Base-by-base conservation (phyloP, 2,888 invertebrate genomes). In the Tuberolachnus salignus region DNA sequence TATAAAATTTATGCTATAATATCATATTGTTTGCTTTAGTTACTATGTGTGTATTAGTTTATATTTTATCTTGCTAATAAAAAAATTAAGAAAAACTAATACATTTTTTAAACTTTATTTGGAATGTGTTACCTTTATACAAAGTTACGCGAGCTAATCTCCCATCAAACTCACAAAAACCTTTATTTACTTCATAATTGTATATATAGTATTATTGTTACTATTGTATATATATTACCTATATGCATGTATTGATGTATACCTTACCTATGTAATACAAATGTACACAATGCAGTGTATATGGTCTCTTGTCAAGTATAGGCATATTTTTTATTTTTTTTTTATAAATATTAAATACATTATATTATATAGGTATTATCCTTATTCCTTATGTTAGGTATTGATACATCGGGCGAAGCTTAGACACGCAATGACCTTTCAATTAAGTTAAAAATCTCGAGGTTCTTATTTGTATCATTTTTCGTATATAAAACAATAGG, bases 381-480 rank as follows among this genome's bases (percentile, higher is more conserved):
- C 53, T 14, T 34, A 13, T 59, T 23, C 46, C 3, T 14, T 57
- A 23, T 57, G n/a, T 8, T 19, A 44, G 23, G 14, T 66, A 51
- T 63, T 42, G 11, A 67, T 72, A 42, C 49, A 73, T 34, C 16
- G 63, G 51, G 51, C 16, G 21, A 51, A 21, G 10, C 42, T 16
- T 34, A 21, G 34, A 42, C 21, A 63, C 51, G 34, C 61, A 51
- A 14, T 53, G 51, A 53, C 42, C 11, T 34, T 73, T 73, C 51
- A 42, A 63, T 63, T 21, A 51, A 51, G 21, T 73, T 73, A 71
- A 51, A 73, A 73, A 73, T 53, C 63, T 73, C 51, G 63, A 63
- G 63, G 51, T 63, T 63, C 34, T 63, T 63, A 63, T 63, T 73
- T 53, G 51, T 53, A 63, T 51, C 34, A 42, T 51, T 73, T n/a